Percentiles rank a stretch among this genome's conserved stretches.
phyloP scores from a whole-genome alignment of 2,797 vertebrate species.

The Ctenopoma multispine region DNA sequence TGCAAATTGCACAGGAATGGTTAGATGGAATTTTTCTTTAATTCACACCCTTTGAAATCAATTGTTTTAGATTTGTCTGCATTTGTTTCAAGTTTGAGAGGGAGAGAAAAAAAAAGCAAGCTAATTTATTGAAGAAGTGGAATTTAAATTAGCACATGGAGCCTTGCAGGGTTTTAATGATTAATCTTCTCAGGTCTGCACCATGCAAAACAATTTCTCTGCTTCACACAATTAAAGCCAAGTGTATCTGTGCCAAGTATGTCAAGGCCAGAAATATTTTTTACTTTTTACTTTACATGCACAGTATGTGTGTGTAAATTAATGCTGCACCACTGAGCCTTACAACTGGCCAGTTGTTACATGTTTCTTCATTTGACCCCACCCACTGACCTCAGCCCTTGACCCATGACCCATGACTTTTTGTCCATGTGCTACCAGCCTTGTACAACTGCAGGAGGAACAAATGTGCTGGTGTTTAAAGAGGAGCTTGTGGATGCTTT shows the following conservation, averaged over 20 bases:
- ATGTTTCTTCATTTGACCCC: conserved; percentile 51
- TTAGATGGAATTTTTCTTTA: conserved; percentile 60
- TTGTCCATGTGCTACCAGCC: conserved; percentile 39
- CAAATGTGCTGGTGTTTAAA: conserved; percentile 34
- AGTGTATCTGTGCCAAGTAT: conserved; percentile 35
- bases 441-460: conserved; percentile 28
- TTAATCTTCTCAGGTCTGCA: conserved; percentile 68
- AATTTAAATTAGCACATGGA: conserved; percentile 65
- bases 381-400: conserved; percentile 40
- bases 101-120: conserved; percentile 61
- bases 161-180: conserved; percentile 76
- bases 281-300: not conserved
- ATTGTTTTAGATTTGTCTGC: conserved; percentile 73
- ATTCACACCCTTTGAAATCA: conserved; percentile 77
- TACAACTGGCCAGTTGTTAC: conserved; percentile 40
- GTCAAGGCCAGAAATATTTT: conserved; percentile 35
- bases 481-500: conserved; percentile 34
- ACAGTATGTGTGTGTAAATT: conserved; percentile 14
- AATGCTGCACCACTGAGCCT: conserved; percentile 17
- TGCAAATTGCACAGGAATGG: conserved; percentile 76
- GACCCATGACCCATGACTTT: conserved; percentile 41
- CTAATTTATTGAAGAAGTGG: conserved; percentile 67
- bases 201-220: conserved; percentile 55
- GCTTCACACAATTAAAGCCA: conserved; percentile 42
- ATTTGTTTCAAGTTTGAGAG: conserved; percentile 76